Evolutionary conservation across 2,888 invertebrate genomes (phyloP).

Genomic region (Agonum fuliginosum): DNA sequence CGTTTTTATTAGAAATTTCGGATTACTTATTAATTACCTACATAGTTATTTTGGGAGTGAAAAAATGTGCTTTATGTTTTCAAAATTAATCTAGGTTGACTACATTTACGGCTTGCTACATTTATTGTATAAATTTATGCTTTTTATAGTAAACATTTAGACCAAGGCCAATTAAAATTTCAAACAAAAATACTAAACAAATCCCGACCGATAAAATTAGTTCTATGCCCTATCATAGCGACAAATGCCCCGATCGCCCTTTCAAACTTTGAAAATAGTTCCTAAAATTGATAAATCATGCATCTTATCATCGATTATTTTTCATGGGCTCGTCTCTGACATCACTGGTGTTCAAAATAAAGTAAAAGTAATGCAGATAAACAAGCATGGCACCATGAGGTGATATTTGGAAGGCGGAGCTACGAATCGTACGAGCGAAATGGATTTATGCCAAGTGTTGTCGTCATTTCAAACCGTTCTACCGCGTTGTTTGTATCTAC

Average conservation of each 20-base stretch:
- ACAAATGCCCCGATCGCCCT: too few species aligned
- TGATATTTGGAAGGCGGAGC: constrained; percentile 61
- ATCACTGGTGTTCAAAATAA: neutral
- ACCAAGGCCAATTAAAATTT: neutral
- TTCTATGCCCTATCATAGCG: too few species aligned
- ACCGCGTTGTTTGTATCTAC: neutral
- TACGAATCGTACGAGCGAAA: constrained; percentile 58
- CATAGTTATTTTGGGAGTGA: too few species aligned
- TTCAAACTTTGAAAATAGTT: too few species aligned
- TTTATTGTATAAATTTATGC: too few species aligned
- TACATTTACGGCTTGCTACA: too few species aligned
- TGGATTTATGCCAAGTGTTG: constrained; percentile 11
- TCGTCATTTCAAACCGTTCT: constrained; percentile 19
- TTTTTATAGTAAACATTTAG: too few species aligned
- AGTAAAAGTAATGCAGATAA: constrained; percentile 37
- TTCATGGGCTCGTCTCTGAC: neutral
- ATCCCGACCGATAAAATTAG: neutral
- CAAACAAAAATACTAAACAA: neutral
- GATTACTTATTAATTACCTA: too few species aligned
- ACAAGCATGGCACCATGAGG: constrained; percentile 54
- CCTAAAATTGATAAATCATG: neutral
- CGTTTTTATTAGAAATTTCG: too few species aligned
- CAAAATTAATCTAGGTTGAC: too few species aligned
- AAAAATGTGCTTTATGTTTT: too few species aligned
- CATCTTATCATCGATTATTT: constrained; percentile 4